Conservation (phyloP, 2,888 invertebrate species). For the Rhimphoctona megacephalus region DNA sequence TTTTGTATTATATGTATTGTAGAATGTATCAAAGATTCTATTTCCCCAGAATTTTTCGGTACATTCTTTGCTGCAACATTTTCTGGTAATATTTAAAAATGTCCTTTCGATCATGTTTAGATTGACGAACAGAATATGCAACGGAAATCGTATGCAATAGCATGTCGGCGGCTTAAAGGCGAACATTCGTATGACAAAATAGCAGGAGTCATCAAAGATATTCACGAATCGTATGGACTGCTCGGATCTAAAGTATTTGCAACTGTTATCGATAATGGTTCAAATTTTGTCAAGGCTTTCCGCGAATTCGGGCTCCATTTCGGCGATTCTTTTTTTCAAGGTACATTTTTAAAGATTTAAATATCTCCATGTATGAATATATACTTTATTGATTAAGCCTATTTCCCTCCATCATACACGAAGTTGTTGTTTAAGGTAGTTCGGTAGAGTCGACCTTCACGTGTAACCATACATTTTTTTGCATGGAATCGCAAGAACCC, state of each 20-base stretch:
- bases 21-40: too few species aligned
- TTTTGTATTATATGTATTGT: not conserved
- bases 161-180: not conserved
- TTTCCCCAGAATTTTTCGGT: too few species aligned
- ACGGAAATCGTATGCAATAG: not conserved
- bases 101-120: not conserved
- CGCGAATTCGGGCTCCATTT: not conserved
- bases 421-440: too few species aligned
- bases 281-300: not conserved
- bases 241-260: not conserved
- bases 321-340: not conserved
- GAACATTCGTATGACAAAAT: not conserved
- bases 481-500: too few species aligned
- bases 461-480: too few species aligned
- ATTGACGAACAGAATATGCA: not conserved
- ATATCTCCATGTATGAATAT: not conserved
- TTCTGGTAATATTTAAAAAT: not conserved
- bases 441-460: too few species aligned
- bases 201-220: not conserved
- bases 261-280: not conserved
- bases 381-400: not conserved
- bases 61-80: too few species aligned
- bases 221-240: not conserved
- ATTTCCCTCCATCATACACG: too few species aligned
- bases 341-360: not conserved